A percentile compares a stretch with the other conserved stretches of the same genome.
Evolutionary conservation across 1,140 invertebrate species (phyloP).

Genomic region (Leptinotarsa texana): DNA sequence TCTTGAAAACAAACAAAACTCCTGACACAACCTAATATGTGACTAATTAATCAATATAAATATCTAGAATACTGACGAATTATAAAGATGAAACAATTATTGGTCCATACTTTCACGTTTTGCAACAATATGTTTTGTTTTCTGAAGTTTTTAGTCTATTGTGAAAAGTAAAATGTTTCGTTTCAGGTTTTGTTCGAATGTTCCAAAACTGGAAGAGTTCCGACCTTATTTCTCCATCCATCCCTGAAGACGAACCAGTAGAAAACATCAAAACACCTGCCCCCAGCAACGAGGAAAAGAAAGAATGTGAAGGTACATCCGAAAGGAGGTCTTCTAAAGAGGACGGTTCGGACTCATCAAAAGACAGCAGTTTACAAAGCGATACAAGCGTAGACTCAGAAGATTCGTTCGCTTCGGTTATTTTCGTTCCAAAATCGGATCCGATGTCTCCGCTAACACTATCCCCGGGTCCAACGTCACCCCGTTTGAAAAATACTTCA

Average conservation of each 20-base stretch:
- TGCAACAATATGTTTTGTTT: too few species aligned
- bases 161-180: background rate
- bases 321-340: conserved; percentile 68
- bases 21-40: too few species aligned
- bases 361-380: conserved; percentile 88
- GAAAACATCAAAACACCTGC: conserved; percentile 30
- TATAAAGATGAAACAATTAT: too few species aligned
- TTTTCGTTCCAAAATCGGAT: conserved; percentile 77
- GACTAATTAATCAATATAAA: too few species aligned
- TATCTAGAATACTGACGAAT: too few species aligned
- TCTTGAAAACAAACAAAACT: too few species aligned
- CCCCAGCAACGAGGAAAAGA: conserved; percentile 37
- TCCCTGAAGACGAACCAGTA: conserved; percentile 44
- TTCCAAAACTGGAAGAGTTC: conserved; percentile 54
- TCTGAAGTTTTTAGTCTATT: background rate
- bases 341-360: conserved; percentile 88
- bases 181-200: conserved; percentile 51
- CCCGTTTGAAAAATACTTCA: conserved; percentile 61
- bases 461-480: conserved; percentile 65
- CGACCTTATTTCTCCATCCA: conserved; percentile 47
- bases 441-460: conserved; percentile 60
- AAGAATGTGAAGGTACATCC: conserved; percentile 32
- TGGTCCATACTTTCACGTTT: too few species aligned
- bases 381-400: conserved; percentile 92
- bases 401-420: conserved; percentile 89